Evolutionary conservation across 2,797 vertebrate species (phyloP), one percentile per base, ranked within the genome.

Genomic region (Smutsia temminckii): DNA sequence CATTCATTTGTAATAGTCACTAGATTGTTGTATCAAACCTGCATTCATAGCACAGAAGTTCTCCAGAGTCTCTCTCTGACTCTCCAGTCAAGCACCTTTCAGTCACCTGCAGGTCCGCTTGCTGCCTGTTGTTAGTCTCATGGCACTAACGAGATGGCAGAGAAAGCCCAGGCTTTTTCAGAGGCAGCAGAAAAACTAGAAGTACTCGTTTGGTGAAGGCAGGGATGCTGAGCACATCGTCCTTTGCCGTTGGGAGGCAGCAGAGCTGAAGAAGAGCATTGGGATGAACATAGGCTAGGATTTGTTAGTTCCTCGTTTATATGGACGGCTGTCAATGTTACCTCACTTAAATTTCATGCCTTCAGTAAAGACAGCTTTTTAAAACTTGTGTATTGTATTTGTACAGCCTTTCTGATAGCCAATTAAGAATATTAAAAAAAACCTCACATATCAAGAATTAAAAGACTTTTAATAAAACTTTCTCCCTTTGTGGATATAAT

Each of bases 221-320:
- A 59, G 23, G 57, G 57, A 57, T 9, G 23, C 46, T 46, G 46
- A 10, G 2, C 46, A 12, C 46, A 12, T 46, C 9, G 46, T 59
- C 57, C 57, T 59, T 21, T 59, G 57, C 57, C 9, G 5, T 55
- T 21, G 6, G 53, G 18, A 55, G 68, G 37, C 37, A 8, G 23
- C 25, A 25, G 68, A 21, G 23, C 37, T 14, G 23, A 37, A 6
- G 2, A 51, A 49, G 12, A 64, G 20, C 13, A 6, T 21, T 0
- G 27, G 29, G 74, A 34, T 34, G 3, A 18, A n/a, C 0, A 9
- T 7, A 20, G n/a, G 66, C 17, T 4, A 34, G 3, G 6, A 27
- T 12, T 34, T 21, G 37, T 29, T 8, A 21, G 2, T 40, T 8
- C 8, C 55, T 29, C 5, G 0, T 14, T 11, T 27, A 6, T 6